Evolutionary conservation across 2,797 vertebrate species (phyloP).

Genomic region (Pelobates cultripes): DNA sequence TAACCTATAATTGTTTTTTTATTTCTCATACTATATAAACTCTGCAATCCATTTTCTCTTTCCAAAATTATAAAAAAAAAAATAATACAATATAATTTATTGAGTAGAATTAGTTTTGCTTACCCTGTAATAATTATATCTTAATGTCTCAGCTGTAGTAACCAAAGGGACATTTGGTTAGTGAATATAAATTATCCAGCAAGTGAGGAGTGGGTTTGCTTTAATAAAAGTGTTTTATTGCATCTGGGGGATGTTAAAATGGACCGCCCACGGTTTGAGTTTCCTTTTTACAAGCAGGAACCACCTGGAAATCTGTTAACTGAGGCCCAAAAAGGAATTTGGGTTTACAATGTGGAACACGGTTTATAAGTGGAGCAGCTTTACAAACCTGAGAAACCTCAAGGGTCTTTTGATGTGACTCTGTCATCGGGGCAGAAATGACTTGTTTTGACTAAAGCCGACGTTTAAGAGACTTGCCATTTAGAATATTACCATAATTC

Average conservation of each 20-base stretch:
- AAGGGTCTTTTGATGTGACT: conserved; percentile 5
- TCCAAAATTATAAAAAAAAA: conserved; percentile 4
- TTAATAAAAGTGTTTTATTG: conserved; percentile 49
- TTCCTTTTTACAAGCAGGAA: conserved; percentile 50
- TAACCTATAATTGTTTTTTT: neutral
- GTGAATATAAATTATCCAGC: conserved; percentile 44
- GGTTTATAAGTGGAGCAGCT: conserved; percentile 38
- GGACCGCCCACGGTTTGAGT: conserved; percentile 43
- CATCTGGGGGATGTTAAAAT: conserved; percentile 39
- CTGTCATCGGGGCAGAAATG: conserved; percentile 22
- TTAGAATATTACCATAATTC: conserved; percentile 3
- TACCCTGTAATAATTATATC: conserved; percentile 14
- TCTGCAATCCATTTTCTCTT: neutral
- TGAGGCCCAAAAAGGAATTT: conserved; percentile 38
- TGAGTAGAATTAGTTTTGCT: conserved; percentile 1
- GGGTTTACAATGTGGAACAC: conserved; percentile 41
- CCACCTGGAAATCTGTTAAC: conserved; percentile 50
- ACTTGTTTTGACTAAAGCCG: conserved; percentile 25
- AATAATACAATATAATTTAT: conserved; percentile 1
- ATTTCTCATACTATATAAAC: neutral
- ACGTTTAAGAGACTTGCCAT: neutral
- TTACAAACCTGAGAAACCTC: conserved; percentile 35
- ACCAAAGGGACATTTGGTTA: conserved; percentile 16
- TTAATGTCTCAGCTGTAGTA: conserved; percentile 24
- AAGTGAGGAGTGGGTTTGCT: conserved; percentile 37